These are phyloP conservation scores for Portunus trituberculatus DNA, from an alignment of 1,140 invertebrate genomes.

Conservation along the genomic window DNA sequence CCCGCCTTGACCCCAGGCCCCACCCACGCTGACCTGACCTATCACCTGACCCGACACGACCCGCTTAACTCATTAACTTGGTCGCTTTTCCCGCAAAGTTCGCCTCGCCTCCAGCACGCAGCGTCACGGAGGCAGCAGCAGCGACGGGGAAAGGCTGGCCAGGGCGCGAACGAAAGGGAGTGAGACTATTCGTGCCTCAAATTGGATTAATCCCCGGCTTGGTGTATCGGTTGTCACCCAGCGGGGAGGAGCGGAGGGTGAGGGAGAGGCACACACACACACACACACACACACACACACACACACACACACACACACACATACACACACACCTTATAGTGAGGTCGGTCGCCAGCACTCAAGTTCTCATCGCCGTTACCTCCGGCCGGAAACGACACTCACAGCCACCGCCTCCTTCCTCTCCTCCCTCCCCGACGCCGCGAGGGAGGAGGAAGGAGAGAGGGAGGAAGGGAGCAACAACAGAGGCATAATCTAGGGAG, in stretches of 20 bases:
- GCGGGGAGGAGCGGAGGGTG: slow-evolving; percentile 43
- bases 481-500: slow-evolving; percentile 1
- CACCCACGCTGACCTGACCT: slow-evolving; percentile 63
- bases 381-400: slow-evolving; percentile 23
- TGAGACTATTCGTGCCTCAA: slow-evolving; percentile 58
- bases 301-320: slow-evolving; percentile 54
- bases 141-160: neutral
- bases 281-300: neutral
- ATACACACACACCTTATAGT: neutral
- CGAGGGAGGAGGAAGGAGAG: neutral
- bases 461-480: neutral
- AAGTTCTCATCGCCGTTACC: slow-evolving; percentile 14
- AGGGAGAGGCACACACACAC: neutral
- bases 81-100: neutral
- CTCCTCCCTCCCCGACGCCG: neutral
- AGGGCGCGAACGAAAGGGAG: slow-evolving; percentile 43
- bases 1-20: slow-evolving; percentile 34
- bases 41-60: slow-evolving; percentile 65
- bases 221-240: slow-evolving; percentile 63
- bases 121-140: neutral
- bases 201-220: slow-evolving; percentile 62
- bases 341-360: neutral
- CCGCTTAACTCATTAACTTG: slow-evolving; percentile 67
- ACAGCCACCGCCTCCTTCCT: slow-evolving; percentile 7
- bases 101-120: slow-evolving; percentile 13